Base-by-base conservation (phyloP, 1,140 invertebrate species). In the Scylla paramamosain region DNA sequence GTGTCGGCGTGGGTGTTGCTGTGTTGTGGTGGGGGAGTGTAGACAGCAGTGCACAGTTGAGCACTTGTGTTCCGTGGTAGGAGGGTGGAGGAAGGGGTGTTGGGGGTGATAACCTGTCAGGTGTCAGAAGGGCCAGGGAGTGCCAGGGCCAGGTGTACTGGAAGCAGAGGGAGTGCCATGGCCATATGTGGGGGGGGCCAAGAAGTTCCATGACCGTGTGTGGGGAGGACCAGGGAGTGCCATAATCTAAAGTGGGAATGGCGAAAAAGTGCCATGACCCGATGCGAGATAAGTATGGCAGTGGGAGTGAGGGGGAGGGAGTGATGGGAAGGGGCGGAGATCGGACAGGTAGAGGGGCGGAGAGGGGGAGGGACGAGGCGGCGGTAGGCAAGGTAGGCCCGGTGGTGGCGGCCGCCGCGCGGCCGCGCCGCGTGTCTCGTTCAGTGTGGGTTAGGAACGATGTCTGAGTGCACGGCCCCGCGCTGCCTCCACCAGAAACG, bases 401-500 rank as follows among this genome's bases (percentile, higher is more conserved):
- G 59, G 39, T 29, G 91, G 48, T 29, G 45, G 90, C 25, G 90
- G 52, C 20, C 7, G 90, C 29, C 32, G 67, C 20, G 52, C 20
- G 4, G 90, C 29, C 32, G 67, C 20, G 20, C 67, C 67, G 67
- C 67, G 67, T 77, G 52, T 59, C 20, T 77, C 20, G 46, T 32
- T 28, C 67, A 84, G 88, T 91, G 93, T 91, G 93, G 88, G 93
- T 90, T 90, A 25, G 67, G 88, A 91, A 95, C 45, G 91, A 95
- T 95, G 94, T 83, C 91, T 83, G 94, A 95, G 94, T 95, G 94
- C 83, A 92, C 91, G 84, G 94, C 90, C 31, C 94, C 91, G 29
- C 94, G 94, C 31, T 95, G 94, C 77, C 90, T 95, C 91, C 94
- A 95, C 94, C 82, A 95, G 91, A 95, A 95, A 77, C 77, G 94